phyloP scores from a whole-genome alignment of 2,797 vertebrate species.

The Chrysocyon brachyurus region DNA sequence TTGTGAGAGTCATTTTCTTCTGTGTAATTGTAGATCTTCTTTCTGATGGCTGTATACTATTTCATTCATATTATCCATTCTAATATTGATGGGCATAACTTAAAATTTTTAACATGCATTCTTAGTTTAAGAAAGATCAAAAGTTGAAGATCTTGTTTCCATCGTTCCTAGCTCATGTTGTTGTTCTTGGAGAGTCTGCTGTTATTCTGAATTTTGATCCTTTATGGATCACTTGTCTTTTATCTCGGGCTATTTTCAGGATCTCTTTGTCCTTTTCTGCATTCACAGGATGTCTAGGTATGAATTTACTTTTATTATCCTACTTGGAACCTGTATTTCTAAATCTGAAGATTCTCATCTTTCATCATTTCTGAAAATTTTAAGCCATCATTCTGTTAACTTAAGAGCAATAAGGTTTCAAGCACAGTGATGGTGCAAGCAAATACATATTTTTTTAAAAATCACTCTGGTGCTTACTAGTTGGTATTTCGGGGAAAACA shows the following conservation, averaged over 20 bases:
- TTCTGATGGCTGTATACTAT: neutral
- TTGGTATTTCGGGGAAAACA: conserved; percentile 18
- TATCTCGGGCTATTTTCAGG: conserved; percentile 12
- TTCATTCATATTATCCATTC: conserved; percentile 1
- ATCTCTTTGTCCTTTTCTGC: conserved; percentile 48
- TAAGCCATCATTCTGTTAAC: conserved; percentile 13
- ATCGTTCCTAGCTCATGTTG: neutral
- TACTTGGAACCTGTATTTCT: conserved; percentile 19
- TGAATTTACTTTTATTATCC: conserved; percentile 40
- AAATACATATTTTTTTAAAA: neutral
- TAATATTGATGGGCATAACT: neutral
- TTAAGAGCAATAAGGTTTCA: neutral
- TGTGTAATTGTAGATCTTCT: neutral
- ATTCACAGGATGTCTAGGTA: neutral
- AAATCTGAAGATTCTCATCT: neutral
- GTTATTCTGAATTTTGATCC: neutral
- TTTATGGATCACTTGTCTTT: conserved; percentile 49
- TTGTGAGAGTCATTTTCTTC: conserved; percentile 3
- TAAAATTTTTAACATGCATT: conserved; percentile 1
- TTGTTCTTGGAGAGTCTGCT: neutral
- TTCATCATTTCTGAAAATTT: conserved; percentile 37
- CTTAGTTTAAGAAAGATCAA: neutral
- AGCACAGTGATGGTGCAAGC: neutral
- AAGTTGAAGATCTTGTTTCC: neutral
- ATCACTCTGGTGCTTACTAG: neutral